These are phyloP conservation scores for Babylonia areolata DNA, from an alignment of 1,140 invertebrate genomes.

Conservation along the genomic window DNA sequence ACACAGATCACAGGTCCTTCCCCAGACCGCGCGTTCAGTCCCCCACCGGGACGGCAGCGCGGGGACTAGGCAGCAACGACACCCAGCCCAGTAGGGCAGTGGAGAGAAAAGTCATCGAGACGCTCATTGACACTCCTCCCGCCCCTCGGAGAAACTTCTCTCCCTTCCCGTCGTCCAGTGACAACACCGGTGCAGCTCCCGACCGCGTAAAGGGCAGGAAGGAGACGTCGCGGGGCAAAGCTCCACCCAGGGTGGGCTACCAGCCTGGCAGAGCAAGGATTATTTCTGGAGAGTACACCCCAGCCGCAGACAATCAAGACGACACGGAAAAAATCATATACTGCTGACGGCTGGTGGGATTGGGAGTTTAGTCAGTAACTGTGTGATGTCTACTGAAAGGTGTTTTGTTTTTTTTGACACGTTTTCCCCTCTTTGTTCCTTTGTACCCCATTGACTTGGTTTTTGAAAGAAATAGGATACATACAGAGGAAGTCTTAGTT, in stretches of 20 bases:
- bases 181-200: background rate
- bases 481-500: background rate
- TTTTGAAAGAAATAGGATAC: background rate
- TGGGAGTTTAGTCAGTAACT: background rate
- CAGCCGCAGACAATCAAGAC: background rate
- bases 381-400: background rate
- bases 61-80: background rate
- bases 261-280: background rate
- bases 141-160: conserved; percentile 19
- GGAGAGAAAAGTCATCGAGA: conserved; percentile 28
- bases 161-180: background rate
- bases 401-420: background rate
- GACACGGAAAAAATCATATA: conserved; percentile 31
- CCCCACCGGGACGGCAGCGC: background rate
- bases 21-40: background rate
- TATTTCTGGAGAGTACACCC: conserved; percentile 27
- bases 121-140: conserved; percentile 13
- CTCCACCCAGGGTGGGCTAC: background rate
- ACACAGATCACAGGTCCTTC: background rate
- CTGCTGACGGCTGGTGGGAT: background rate
- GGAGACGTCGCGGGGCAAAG: background rate
- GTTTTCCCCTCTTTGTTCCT: too few species aligned
- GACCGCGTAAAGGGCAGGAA: background rate
- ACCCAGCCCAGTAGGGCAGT: background rate
- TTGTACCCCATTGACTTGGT: background rate